Conservation (phyloP, 1,140 invertebrate species). For the Euwallacea fornicatus region DNA sequence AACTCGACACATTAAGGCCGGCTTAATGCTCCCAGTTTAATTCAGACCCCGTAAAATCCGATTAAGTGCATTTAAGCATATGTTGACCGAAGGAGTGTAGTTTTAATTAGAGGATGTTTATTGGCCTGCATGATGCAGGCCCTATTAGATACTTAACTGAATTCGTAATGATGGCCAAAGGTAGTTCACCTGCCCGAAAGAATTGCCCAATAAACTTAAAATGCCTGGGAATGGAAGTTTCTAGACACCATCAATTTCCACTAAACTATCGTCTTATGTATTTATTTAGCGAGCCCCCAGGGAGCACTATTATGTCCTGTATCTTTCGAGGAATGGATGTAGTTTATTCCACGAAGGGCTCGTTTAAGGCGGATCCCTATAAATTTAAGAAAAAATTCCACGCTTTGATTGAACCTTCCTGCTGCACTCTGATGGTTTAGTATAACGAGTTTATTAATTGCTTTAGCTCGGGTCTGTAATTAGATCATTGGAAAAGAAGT, state of each 20-base stretch:
- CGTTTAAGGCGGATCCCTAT: no score
- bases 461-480: no score
- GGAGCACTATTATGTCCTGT: conserved; percentile 35
- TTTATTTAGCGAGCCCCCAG: conserved; percentile 32
- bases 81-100: conserved; percentile 1
- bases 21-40: conserved; percentile 1
- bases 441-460: no score
- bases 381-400: no score
- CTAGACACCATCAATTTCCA: conserved; percentile 31
- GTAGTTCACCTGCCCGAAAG: conserved; percentile 20
- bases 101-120: conserved; percentile 10
- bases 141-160: not conserved
- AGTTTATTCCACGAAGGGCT: conserved; percentile 19
- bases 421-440: no score
- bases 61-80: conserved; percentile 1
- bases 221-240: conserved; percentile 21
- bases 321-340: conserved; percentile 27
- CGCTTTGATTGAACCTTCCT: no score
- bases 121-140: not conserved
- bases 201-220: conserved; percentile 25
- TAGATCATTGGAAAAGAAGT: no score
- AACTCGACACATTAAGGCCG: conserved; percentile 5
- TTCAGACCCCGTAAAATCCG: not conserved
- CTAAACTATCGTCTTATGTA: conserved; percentile 38
- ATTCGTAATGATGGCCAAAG: not conserved